These are phyloP conservation scores for Sorex araneus DNA, from an alignment of 2,113 vertebrate species.

Conservation along the genomic window DNA sequence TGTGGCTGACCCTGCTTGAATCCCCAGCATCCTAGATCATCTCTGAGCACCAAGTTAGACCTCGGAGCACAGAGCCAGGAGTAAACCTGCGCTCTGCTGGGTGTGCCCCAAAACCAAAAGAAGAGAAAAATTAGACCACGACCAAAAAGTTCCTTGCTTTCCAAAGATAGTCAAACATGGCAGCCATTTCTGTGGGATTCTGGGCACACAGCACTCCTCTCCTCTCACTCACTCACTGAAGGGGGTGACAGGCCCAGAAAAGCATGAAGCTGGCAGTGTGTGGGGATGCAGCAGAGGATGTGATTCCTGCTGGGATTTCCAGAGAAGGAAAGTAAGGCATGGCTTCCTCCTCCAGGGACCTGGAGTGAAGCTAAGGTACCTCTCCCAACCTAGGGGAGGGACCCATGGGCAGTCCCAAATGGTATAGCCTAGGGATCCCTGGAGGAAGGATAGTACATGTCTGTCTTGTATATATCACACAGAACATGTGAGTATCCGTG, in stretches of 20 bases:
- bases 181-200: background rate
- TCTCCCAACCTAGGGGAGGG: background rate
- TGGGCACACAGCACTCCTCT: background rate
- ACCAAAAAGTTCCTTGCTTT: background rate
- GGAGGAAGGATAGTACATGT: background rate
- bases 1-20: too few relatives aligned
- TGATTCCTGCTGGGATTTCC: background rate
- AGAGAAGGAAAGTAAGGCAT: slow-evolving; percentile 26
- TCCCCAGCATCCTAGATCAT: too few relatives aligned
- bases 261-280: background rate
- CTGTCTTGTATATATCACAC: too few relatives aligned
- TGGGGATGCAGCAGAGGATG: background rate
- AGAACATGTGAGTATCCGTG: background rate
- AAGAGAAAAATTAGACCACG: background rate
- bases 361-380: background rate
- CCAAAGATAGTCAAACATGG: slow-evolving; percentile 13
- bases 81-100: too few relatives aligned
- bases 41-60: too few relatives aligned
- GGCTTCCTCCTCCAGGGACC: background rate
- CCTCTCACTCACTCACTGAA: slow-evolving; percentile 6
- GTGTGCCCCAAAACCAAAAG: too few relatives aligned
- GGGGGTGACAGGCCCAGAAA: background rate
- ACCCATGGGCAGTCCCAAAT: background rate
- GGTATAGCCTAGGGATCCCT: background rate
- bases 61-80: too few relatives aligned